These are phyloP conservation scores for Gallinago nigripennis DNA, from an alignment of 2,797 vertebrate species.

Conservation along the genomic window DNA sequence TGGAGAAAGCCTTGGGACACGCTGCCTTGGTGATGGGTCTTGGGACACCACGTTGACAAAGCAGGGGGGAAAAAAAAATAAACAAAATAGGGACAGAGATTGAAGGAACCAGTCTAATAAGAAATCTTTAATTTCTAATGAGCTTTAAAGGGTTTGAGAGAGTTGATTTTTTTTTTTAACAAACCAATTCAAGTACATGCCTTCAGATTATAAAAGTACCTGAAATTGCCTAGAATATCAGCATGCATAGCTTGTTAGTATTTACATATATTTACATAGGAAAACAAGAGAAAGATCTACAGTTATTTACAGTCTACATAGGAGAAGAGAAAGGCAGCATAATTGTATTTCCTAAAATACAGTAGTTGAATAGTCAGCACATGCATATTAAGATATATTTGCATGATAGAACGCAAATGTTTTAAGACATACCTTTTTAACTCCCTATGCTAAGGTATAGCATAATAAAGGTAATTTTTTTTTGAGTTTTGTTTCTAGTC, in stretches of 20 bases:
- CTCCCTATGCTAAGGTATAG: constrained; percentile 83
- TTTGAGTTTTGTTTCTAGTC: constrained; percentile 78
- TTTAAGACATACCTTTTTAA: constrained; percentile 75
- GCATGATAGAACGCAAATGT: constrained; percentile 80
- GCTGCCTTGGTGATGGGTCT: neutral
- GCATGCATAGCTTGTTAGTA: constrained; percentile 94
- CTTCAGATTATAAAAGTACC: constrained; percentile 98
- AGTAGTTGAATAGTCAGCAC: constrained; percentile 84
- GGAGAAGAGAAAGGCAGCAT: constrained; percentile 86
- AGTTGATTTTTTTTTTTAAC: constrained; percentile 80
- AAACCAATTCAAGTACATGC: constrained; percentile 89
- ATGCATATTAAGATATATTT: constrained; percentile 90
- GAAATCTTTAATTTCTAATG: constrained; percentile 83
- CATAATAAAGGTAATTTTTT: constrained; percentile 76
- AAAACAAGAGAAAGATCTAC: constrained; percentile 83
- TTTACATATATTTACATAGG: constrained; percentile 97
- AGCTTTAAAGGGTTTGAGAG: constrained; percentile 77
- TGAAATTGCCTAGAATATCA: constrained; percentile 94
- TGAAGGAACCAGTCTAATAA: constrained; percentile 73
- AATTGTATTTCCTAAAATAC: constrained; percentile 85
- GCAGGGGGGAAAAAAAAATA: neutral
- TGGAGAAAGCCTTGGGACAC: neutral
- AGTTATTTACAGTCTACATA: constrained; percentile 89
- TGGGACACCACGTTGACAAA: neutral
- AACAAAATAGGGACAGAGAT: constrained; percentile 38